Conservation (phyloP, 2,888 invertebrate genomes). For the Blera fallax region DNA sequence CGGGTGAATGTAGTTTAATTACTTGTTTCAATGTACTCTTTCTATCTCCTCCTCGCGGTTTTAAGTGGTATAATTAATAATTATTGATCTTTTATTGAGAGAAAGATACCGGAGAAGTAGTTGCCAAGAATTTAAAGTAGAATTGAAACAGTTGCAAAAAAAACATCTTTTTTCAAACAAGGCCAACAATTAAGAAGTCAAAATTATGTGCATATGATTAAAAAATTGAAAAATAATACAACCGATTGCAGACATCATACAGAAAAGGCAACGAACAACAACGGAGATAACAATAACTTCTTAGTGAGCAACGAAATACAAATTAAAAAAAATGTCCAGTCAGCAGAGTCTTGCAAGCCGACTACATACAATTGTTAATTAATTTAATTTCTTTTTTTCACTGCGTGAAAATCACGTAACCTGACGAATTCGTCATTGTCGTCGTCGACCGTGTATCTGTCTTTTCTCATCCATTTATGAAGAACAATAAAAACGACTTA, state of each 20-base stretch:
- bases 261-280: conserved; percentile 49
- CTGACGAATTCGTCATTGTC: conserved; percentile 28
- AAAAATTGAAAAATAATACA: conserved; percentile 22
- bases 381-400: conserved; percentile 49
- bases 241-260: conserved; percentile 1
- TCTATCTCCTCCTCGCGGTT: not conserved
- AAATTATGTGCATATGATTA: conserved; percentile 42
- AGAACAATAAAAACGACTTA: conserved; percentile 58
- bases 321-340: conserved; percentile 1
- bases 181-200: conserved; percentile 11
- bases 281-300: conserved; percentile 39
- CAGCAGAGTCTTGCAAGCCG: not conserved
- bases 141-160: not conserved
- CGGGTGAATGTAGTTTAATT: conserved; percentile 63
- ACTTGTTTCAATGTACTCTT: conserved; percentile 35
- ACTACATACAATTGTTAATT: conserved; percentile 55
- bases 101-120: not conserved
- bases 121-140: too few relatives aligned
- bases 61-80: conserved; percentile 55
- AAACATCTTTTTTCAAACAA: not conserved
- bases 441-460: conserved; percentile 25
- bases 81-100: conserved; percentile 43
- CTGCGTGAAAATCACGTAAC: conserved; percentile 58
- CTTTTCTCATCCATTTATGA: conserved; percentile 54
- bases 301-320: conserved; percentile 8